These are phyloP conservation scores for Thunnus thynnus DNA, from an alignment of 2,113 vertebrate genomes.

Conservation along the genomic window DNA sequence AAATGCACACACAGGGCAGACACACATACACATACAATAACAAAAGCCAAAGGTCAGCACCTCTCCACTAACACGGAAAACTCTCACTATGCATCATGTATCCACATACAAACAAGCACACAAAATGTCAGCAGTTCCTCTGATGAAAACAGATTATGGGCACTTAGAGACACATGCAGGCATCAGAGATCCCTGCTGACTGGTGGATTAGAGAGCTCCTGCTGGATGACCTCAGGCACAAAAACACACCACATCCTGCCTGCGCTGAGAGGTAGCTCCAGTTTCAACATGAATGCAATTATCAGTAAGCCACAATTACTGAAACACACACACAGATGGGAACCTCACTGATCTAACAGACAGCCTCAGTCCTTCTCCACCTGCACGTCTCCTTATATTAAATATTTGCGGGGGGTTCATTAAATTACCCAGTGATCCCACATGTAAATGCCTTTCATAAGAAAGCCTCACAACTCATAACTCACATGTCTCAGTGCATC, in stretches of 20 bases:
- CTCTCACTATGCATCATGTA: constrained; percentile 16
- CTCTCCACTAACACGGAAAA: background rate
- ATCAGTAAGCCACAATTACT: constrained; percentile 53
- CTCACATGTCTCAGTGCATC: background rate
- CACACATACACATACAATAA: no score
- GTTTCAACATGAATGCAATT: constrained; percentile 62
- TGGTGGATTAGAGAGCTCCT: constrained; percentile 68
- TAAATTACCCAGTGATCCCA: constrained; percentile 7
- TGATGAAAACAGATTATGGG: constrained; percentile 58
- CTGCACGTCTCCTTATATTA: constrained; percentile 16
- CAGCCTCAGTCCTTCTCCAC: constrained; percentile 19
- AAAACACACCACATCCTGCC: constrained; percentile 57
- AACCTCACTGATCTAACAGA: constrained; percentile 21
- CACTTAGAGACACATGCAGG: constrained; percentile 59
- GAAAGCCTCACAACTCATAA: background rate
- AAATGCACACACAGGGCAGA: no score
- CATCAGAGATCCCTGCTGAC: constrained; percentile 53
- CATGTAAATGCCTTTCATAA: background rate
- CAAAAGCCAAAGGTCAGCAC: background rate
- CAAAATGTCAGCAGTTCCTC: constrained; percentile 43
- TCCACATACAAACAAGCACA: constrained; percentile 35
- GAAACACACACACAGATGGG: constrained; percentile 23
- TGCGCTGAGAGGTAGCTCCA: constrained; percentile 33
- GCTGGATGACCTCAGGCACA: constrained; percentile 58
- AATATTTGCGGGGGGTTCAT: background rate